Percentiles rank a stretch among this genome's conserved stretches.
Evolutionary conservation across 2,113 vertebrate species (phyloP).

Genomic region (Crotalus helleri): DNA sequence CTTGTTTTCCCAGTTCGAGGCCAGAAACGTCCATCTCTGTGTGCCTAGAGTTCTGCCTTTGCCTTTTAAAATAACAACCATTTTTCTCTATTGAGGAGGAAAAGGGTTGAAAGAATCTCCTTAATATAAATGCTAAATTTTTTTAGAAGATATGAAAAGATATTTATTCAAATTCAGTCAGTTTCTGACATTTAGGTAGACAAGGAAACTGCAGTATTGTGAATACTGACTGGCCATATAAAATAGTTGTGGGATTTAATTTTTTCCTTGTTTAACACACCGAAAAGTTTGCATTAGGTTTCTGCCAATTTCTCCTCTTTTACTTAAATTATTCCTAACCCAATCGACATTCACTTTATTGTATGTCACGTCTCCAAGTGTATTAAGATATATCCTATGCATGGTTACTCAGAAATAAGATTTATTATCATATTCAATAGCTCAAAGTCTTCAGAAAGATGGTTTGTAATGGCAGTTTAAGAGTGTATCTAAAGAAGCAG

Average conservation of each 20-base stretch:
- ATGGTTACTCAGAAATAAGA: not conserved
- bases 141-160: not conserved
- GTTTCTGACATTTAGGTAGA: not conserved
- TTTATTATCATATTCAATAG: not conserved
- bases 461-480: not conserved
- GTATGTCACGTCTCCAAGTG: not conserved
- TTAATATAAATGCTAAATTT: not conserved
- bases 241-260: not conserved
- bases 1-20: not conserved
- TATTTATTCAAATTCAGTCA: not conserved
- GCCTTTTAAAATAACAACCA: not conserved
- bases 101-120: not conserved
- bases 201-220: not conserved
- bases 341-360: not conserved
- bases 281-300: not conserved
- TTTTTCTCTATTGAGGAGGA: not conserved
- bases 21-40: not conserved
- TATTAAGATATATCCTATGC: not conserved
- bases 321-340: not conserved
- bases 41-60: not conserved
- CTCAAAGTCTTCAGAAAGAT: not conserved
- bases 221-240: not conserved
- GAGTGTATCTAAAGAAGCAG: not conserved
- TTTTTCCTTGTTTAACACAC: not conserved
- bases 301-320: not conserved